Evolutionary conservation across 2,113 vertebrate species (phyloP), one percentile per base, ranked within the genome.

Genomic region (Sceloporus undulatus): DNA sequence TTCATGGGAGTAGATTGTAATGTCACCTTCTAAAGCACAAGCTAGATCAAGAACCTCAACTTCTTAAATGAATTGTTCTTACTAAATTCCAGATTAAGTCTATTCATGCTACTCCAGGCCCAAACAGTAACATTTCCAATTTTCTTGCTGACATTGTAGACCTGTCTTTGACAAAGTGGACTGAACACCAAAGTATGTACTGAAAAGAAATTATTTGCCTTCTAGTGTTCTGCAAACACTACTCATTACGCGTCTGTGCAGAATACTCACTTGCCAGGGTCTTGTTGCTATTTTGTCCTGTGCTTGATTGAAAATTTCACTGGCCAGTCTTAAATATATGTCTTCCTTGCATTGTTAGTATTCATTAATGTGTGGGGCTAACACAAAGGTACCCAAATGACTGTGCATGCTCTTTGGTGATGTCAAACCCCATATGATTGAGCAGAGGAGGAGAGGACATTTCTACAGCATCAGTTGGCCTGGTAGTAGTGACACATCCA

Each of bases 21-120:
- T 74, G 10, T 81, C 29, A 74, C 0, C 4, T 82, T 90, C 89
- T 89, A 90, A 87, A 95, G 84, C 89, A 94, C 92, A 88, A 84
- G 86, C 85, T 88, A 38, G 90, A 90, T 92, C 59, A 80, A 87
- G 84, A 92, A 83, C 88, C 38, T 9, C 74, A 23, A 65, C 14
- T 90, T 29, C 82, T 89, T 40, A 38, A 56, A 48, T 77, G 4
- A 56, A 85, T 73, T 82, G 0, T 88, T 91, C 68, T 78, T 77
- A 48, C 4, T 88, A 66, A 1, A 11, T 91, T 93, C 77, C 76
- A 87, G 62, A 89, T 76, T 9, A 25, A 25, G 62, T 79, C 1
- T 88, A 77, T 66, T 77, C 85, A 81, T 91, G 42, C 82, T 89
- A 78, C 85, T 80, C 73, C 48, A 19, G 11, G 5, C 19, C 34